Percentiles rank a stretch among this genome's conserved stretches.
phyloP scores from a whole-genome alignment of 2,888 invertebrate species.

The Drepanosiphum platanoidis region DNA sequence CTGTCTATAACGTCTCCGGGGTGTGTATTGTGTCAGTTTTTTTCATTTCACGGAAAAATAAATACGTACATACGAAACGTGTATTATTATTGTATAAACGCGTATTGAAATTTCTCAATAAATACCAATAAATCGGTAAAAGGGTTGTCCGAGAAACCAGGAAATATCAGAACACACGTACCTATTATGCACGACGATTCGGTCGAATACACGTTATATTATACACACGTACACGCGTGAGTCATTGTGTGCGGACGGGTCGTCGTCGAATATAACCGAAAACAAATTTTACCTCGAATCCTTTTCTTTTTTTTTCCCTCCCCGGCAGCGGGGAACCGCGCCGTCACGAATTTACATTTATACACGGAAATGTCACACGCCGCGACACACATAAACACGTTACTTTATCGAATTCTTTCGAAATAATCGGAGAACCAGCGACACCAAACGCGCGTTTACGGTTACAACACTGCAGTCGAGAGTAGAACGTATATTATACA shows the following conservation, averaged over 20 bases:
- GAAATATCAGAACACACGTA: neutral
- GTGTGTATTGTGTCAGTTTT: constrained; percentile 44
- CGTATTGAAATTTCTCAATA: constrained; percentile 39
- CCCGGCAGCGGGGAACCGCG: neutral
- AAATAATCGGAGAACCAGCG: too few relatives aligned
- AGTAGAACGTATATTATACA: neutral
- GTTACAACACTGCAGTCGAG: neutral
- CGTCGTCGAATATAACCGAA: neutral
- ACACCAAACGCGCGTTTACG: too few relatives aligned
- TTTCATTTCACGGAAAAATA: constrained; percentile 39
- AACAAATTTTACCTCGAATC: neutral
- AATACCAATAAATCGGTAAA: constrained; percentile 34
- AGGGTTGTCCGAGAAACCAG: constrained; percentile 47
- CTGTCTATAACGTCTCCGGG: constrained; percentile 54
- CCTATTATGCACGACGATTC: too few relatives aligned
- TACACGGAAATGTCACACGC: neutral
- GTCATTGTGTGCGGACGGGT: neutral
- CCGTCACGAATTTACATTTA: constrained; percentile 5
- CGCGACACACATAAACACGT: neutral
- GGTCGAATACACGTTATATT: too few relatives aligned
- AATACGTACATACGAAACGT: constrained; percentile 4
- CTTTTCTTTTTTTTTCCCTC: neutral
- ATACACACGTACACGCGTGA: too few relatives aligned
- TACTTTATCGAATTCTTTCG: neutral
- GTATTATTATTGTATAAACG: neutral